Conservation (phyloP, 2,888 invertebrate genomes). For the Bhutanitis thaidina region DNA sequence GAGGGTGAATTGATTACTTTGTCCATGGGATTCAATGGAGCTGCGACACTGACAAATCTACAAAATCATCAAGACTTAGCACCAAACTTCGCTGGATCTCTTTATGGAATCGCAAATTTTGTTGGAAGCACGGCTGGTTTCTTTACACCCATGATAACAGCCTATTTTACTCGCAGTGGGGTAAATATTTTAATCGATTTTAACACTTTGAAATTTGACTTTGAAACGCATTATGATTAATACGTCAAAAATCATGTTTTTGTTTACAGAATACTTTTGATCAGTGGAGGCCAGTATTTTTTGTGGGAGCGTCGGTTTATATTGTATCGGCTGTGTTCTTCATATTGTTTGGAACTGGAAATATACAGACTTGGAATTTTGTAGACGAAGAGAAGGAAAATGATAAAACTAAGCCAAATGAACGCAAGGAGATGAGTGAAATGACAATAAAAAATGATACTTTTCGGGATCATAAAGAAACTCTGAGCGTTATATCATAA, state of each 20-base stretch:
- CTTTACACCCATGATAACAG: slow-evolving; percentile 86
- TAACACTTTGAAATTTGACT: too few species aligned
- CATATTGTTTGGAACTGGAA: slow-evolving; percentile 84
- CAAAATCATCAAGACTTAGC: slow-evolving; percentile 87
- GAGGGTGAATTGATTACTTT: slow-evolving; percentile 84
- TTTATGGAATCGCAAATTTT: slow-evolving; percentile 89
- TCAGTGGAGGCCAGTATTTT: slow-evolving; percentile 87
- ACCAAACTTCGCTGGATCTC: slow-evolving; percentile 87
- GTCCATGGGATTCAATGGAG: slow-evolving; percentile 84
- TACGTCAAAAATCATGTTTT: background rate
- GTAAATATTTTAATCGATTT: slow-evolving; percentile 43
- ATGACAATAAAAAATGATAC: slow-evolving; percentile 40
- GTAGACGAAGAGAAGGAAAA: slow-evolving; percentile 34
- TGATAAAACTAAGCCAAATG: slow-evolving; percentile 27
- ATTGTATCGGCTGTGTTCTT: slow-evolving; percentile 84
- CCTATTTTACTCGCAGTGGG: slow-evolving; percentile 79
- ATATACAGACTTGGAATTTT: slow-evolving; percentile 86
- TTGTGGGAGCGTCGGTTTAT: slow-evolving; percentile 86
- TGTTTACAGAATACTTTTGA: slow-evolving; percentile 83
- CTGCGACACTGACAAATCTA: slow-evolving; percentile 81
- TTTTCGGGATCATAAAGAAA: slow-evolving; percentile 54
- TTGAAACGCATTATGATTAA: too few species aligned
- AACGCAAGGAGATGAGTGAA: slow-evolving; percentile 32
- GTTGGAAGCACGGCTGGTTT: slow-evolving; percentile 86
- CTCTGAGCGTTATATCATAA: slow-evolving; percentile 43